Evolutionary conservation across 2,888 invertebrate species (phyloP), one percentile per base, ranked within the genome.

Genomic region (Athalia circularis): DNA sequence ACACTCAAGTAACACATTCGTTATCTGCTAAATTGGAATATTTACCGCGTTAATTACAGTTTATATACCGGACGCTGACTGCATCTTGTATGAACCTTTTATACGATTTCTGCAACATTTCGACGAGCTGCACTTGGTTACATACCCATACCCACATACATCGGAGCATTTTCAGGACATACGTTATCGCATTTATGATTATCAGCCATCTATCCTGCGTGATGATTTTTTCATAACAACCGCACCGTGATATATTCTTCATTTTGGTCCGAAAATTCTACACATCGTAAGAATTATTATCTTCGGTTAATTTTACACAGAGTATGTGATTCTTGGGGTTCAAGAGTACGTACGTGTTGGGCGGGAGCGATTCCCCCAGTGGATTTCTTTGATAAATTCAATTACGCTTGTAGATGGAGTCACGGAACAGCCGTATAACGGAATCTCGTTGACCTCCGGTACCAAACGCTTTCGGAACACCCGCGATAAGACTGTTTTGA

Each of bases 41-140:
- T 75, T 62, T 75, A 75, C 75, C 59, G 75, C 62, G 75, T 75
- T 75, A 75, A 75, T 75, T 75, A 75, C 75, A 75, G 62, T 75
- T 52, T 75, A 64, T 62, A 48, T 50, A 43, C 48, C 45, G 62
- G 50, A 6, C 59, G n/a, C 48, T n/a, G 61, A 50, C n/a, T 29
- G 7, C 48, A 59, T 48, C 75, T 48, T 64, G 62, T 9, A 59
- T 68, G 11, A 11, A 29, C 29, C 29, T 29, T 54, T 54, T 54
- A 11, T 54, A 54, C n/a, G n/a, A 54, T n/a, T 54, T 8, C 54
- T 54, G 8, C 54, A n/a, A n/a, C 54, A 11, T 11, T n/a, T n/a
- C 8, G 9, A 54, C 8, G 54, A 54, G 54, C 54, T 11, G 9
- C 29, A 29, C 2, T 11, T n/a, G 1, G 54, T 54, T 54, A 29